Base-by-base conservation (phyloP, 2,113 vertebrate genomes). In the Neolamprologus toae region DNA sequence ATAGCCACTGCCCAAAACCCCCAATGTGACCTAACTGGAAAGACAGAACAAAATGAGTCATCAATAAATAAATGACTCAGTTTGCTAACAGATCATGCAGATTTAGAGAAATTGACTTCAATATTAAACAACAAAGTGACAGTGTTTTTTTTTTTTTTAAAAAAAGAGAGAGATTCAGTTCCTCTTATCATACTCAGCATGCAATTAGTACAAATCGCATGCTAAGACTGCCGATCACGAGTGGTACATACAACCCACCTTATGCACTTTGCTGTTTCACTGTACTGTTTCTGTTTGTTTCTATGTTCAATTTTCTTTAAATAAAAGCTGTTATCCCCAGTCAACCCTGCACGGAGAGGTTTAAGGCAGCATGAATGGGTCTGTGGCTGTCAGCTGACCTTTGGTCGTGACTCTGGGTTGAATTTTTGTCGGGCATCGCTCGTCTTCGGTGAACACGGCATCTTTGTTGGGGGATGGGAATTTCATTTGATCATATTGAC, bases 381-480 rank as follows among this genome's bases (percentile, higher is more conserved):
- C 26, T 49, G 33, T 7, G 4, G 8, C 80, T 54, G 14, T 71
- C 10, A 47, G 51, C 37, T 61, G 80, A 73, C 63, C 49, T 86
- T 86, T 21, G 37, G 54, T 71, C 9, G 61, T 37, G 26, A 55
- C 28, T 78, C 40, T 14, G 57, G 57, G 55, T 78, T 68, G 63
- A 88, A 76, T 66, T 73, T 28, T 4, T 47, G 66, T 81, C 6
- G 6, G 33, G 76, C 14, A 14, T 16, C 8, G 11, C 9, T 68
- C 13, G 57, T 19, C n/a, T 49, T 61, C 5, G 2, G 80, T 73
- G 21, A 78, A 63, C 76, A 42, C 11, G 0, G 47, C 11, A 4
- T n/a, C 47, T 81, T 80, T 57, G 51, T 66, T 71, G 68, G 23
- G 26, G 31, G 21, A 37, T 82, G 51, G 31, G 54, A 79, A 59